Evolutionary conservation across 2,797 vertebrate genomes (phyloP).

Genomic region (Champsocephalus esox): DNA sequence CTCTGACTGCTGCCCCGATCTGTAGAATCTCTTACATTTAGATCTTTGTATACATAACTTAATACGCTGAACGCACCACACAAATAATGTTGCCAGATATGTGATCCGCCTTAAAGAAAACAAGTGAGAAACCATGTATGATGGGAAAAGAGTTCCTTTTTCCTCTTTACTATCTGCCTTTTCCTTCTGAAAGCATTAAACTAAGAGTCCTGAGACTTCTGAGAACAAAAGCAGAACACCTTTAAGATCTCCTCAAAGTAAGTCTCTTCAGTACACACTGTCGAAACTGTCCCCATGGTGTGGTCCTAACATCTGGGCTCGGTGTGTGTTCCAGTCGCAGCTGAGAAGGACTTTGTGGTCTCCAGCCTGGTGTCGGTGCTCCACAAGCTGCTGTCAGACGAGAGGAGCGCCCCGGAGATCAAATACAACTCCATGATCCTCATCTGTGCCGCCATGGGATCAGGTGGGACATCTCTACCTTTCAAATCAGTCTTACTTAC

Average conservation of each 20-base stretch:
- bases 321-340: slow-evolving; percentile 83
- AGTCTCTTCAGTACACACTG: not conserved
- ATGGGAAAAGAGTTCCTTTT: no score
- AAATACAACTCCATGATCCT: slow-evolving; percentile 99
- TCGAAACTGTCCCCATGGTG: not conserved
- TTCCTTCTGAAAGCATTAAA: not conserved
- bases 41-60: no score
- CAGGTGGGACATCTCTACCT: slow-evolving; percentile 84
- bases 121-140: no score
- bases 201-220: not conserved
- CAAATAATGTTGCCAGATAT: no score
- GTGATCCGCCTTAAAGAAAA: no score
- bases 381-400: slow-evolving; percentile 95
- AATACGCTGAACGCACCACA: no score
- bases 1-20: not conserved
- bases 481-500: no score
- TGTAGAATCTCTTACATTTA: not conserved
- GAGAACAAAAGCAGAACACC: not conserved
- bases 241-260: not conserved
- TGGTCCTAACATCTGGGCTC: not conserved
- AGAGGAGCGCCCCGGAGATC: slow-evolving; percentile 96
- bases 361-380: slow-evolving; percentile 93
- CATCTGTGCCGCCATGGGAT: slow-evolving; percentile 95
- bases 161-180: not conserved
- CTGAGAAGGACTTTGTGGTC: slow-evolving; percentile 95